Conservation (phyloP, 2,113 vertebrate genomes). For the Elaphurus davidianus region DNA sequence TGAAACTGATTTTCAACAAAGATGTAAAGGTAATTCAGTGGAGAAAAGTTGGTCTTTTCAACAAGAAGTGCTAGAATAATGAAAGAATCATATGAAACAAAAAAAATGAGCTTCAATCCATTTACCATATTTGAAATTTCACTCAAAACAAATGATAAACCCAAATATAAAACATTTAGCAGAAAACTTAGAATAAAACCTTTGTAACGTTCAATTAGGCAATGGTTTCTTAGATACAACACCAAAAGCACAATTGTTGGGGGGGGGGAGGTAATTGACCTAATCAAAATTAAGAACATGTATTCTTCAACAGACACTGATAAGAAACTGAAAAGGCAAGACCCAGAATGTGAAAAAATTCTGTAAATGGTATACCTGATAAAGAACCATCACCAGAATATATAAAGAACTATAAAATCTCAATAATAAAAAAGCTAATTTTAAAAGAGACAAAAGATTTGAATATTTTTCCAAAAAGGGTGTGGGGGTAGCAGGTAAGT, state of each 20-base stretch:
- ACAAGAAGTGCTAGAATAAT: neutral
- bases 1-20: neutral
- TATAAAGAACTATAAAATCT: neutral
- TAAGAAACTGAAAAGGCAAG: neutral
- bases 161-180: neutral
- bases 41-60: neutral
- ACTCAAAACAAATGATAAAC: neutral
- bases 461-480: neutral
- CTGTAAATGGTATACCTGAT: neutral
- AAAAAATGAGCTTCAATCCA: neutral
- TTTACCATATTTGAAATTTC: neutral
- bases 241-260: neutral
- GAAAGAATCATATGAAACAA: neutral
- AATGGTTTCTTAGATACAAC: neutral
- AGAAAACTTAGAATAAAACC: neutral
- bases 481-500: neutral
- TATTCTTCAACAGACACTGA: neutral
- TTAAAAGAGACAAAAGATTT: neutral
- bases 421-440: neutral
- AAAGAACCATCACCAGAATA: neutral
- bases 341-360: neutral
- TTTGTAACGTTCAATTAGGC: neutral
- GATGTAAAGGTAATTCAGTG: neutral
- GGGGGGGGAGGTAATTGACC: neutral
- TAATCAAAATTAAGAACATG: neutral